Conservation (phyloP, 30 jellyfish, hydroid and myxozoan genomes). For the Hydractinia echinata region DNA sequence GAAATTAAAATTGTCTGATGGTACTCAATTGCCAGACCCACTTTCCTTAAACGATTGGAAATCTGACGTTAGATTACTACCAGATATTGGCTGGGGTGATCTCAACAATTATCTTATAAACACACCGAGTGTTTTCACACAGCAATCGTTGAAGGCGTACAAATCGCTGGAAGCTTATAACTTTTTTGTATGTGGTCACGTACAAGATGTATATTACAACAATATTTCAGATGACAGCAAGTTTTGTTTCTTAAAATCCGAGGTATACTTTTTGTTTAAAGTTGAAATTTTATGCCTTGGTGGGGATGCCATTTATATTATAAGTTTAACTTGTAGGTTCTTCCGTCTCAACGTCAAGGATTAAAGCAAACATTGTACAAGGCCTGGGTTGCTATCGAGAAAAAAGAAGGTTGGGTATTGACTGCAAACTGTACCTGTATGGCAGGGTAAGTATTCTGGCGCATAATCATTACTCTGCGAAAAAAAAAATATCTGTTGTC, state of each 20-base stretch:
- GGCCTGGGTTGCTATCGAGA: constrained; percentile 33
- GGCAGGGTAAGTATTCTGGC: constrained; percentile 41
- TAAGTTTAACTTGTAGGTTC: constrained; percentile 8
- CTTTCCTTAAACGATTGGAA: constrained; percentile 22
- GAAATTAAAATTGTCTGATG: constrained; percentile 29
- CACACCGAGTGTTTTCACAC: constrained; percentile 39
- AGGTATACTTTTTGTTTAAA: constrained; percentile 20
- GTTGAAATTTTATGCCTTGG: not conserved
- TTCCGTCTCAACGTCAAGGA: constrained; percentile 49
- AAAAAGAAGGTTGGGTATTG: constrained; percentile 44
- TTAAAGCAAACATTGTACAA: constrained; percentile 15
- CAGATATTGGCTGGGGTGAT: constrained; percentile 49
- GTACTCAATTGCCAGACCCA: constrained; percentile 15
- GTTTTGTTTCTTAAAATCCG: constrained; percentile 38
- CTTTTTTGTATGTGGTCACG: constrained; percentile 58
- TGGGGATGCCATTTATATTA: not conserved
- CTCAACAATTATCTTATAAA: constrained; percentile 35
- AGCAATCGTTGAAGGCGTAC: no score
- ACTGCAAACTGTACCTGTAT: constrained; percentile 48
- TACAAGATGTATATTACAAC: constrained; percentile 41
- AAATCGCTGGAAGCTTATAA: no score
- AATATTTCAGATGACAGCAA: constrained; percentile 29
- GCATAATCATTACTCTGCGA: not conserved
- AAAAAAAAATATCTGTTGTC: not conserved
- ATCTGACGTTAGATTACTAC: constrained; percentile 50